Evolutionary conservation across 2,113 vertebrate species (phyloP).

Genomic region (Oryzias woworae): DNA sequence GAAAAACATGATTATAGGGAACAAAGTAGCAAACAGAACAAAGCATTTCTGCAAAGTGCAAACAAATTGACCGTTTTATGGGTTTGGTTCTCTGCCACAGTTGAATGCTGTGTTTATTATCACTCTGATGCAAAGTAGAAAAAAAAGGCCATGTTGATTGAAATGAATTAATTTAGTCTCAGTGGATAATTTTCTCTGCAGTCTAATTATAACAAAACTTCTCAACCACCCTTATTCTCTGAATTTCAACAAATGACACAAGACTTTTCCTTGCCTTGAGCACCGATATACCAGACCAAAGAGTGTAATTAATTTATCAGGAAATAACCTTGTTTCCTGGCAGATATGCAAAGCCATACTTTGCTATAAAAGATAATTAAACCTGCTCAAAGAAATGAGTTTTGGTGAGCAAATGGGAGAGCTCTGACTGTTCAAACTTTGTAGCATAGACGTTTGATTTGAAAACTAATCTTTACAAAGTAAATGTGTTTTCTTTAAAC

Average conservation of each 20-base stretch:
- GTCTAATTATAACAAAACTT: conserved; percentile 49
- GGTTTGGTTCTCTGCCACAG: too few species aligned
- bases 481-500: conserved; percentile 66
- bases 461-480: conserved; percentile 67
- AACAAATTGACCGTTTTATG: too few species aligned
- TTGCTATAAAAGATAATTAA: conserved; percentile 71
- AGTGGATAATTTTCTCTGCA: conserved; percentile 28
- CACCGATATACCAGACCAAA: conserved; percentile 19
- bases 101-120: too few species aligned
- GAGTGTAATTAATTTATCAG: conserved; percentile 57
- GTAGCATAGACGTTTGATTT: conserved; percentile 62
- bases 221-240: conserved; percentile 21
- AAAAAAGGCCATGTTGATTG: conserved; percentile 22
- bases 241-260: conserved; percentile 44
- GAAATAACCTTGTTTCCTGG: conserved; percentile 55
- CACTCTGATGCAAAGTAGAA: too few species aligned
- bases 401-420: conserved; percentile 35
- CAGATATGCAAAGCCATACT: conserved; percentile 54
- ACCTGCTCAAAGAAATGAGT: conserved; percentile 62
- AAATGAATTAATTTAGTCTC: conserved; percentile 36
- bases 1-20: too few species aligned
- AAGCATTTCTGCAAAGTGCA: too few species aligned
- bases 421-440: conserved; percentile 59
- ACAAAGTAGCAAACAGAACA: too few species aligned
- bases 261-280: conserved; percentile 47